These are phyloP conservation scores for Noctua janthina DNA, from an alignment of 2,888 invertebrate genomes.

Conservation along the genomic window DNA sequence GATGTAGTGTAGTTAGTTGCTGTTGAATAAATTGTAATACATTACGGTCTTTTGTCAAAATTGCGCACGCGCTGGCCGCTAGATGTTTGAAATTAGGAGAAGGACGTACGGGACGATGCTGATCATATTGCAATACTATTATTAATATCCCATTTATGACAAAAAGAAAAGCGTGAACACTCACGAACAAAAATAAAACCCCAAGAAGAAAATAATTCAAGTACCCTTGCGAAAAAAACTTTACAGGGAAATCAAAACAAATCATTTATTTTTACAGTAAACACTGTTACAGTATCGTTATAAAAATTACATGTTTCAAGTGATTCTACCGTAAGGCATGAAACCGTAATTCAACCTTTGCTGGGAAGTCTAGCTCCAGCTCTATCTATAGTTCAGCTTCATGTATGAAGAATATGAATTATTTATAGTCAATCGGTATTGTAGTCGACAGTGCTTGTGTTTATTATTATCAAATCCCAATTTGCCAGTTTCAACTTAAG, in stretches of 20 bases:
- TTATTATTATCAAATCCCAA: neutral
- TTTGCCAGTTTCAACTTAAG: neutral
- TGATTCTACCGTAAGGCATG: too few species aligned
- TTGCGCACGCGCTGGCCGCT: neutral
- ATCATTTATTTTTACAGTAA: too few species aligned
- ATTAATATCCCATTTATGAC: too few species aligned
- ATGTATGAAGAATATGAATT: neutral
- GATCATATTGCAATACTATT: neutral
- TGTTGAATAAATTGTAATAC: conserved; percentile 34
- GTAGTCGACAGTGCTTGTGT: neutral
- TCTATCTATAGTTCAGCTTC: neutral
- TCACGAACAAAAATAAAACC: too few species aligned
- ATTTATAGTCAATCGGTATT: neutral
- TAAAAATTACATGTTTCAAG: too few species aligned
- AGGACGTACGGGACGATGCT: neutral
- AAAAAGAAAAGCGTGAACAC: too few species aligned
- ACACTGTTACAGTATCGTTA: too few species aligned
- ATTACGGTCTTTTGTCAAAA: conserved; percentile 1
- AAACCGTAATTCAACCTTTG: too few species aligned
- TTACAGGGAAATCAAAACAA: too few species aligned
- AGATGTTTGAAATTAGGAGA: neutral
- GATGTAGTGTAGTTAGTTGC: conserved; percentile 26
- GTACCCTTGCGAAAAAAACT: too few species aligned
- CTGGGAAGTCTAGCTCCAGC: too few species aligned
- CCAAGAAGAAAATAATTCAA: too few species aligned